phyloP scores from a whole-genome alignment of 2,113 vertebrate species.

The Catagonus wagneri region DNA sequence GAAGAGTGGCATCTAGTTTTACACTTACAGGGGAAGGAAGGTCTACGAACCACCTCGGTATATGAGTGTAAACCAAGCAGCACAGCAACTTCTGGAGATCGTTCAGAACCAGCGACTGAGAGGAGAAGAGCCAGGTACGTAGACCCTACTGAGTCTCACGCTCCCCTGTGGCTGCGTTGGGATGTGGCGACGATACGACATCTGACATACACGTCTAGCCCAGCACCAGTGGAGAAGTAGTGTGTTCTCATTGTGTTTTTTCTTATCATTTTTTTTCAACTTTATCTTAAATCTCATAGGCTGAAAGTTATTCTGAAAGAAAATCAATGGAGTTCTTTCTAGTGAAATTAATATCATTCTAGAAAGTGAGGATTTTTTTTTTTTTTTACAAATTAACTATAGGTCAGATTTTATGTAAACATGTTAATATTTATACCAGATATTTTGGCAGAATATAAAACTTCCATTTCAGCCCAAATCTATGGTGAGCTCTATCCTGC shows the following conservation, averaged over 20 bases:
- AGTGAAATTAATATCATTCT: neutral
- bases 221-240: neutral
- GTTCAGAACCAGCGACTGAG: slow-evolving; percentile 89
- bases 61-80: slow-evolving; percentile 95
- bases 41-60: slow-evolving; percentile 95
- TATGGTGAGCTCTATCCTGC: neutral
- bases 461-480: slow-evolving; percentile 5
- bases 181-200: neutral
- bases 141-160: neutral
- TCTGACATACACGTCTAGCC: no score
- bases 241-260: neutral
- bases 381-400: neutral
- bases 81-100: slow-evolving; percentile 94
- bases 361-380: neutral
- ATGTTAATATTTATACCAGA: neutral
- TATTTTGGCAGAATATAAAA: slow-evolving; percentile 50
- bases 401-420: slow-evolving; percentile 21
- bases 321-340: neutral
- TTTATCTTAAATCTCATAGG: neutral
- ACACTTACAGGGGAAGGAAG: slow-evolving; percentile 92
- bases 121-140: slow-evolving; percentile 91
- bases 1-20: neutral
- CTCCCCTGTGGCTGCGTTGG: neutral
- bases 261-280: neutral
- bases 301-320: neutral